These are phyloP conservation scores for Porphyrio hochstetteri DNA, from an alignment of 2,113 vertebrate species.

Conservation along the genomic window DNA sequence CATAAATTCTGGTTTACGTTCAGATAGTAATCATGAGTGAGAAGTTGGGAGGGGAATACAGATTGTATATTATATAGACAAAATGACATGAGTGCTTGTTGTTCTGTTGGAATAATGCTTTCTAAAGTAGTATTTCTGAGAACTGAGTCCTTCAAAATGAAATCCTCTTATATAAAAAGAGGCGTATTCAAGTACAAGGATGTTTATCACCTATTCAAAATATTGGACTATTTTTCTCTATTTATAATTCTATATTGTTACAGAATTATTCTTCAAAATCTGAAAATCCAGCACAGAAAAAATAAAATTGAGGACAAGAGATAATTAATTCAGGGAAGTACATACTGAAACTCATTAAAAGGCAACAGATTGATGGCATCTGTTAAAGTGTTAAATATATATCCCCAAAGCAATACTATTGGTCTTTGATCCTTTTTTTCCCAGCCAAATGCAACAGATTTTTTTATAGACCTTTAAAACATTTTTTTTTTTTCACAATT, in stretches of 20 bases:
- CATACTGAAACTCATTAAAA: slow-evolving; percentile 36
- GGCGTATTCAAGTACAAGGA: neutral
- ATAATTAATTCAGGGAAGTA: slow-evolving; percentile 39
- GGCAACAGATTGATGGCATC: slow-evolving; percentile 35
- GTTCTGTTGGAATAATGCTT: neutral
- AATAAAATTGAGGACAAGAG: slow-evolving; percentile 1
- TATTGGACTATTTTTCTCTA: neutral
- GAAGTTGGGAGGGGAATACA: neutral
- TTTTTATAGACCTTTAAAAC: neutral
- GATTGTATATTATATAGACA: neutral
- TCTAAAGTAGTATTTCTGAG: neutral
- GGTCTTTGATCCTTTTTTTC: neutral
- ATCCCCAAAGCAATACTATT: neutral
- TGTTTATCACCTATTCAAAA: neutral
- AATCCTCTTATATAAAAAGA: neutral
- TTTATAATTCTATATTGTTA: neutral
- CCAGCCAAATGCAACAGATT: neutral
- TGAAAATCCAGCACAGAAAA: neutral
- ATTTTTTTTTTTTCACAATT: neutral
- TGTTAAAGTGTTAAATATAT: slow-evolving; percentile 35
- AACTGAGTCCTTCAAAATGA: neutral
- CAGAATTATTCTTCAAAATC: neutral
- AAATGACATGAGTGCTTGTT: neutral
- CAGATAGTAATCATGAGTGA: neutral
- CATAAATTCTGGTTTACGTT: neutral